Evolutionary conservation across 2,113 vertebrate genomes (phyloP).

Genomic region (Podocnemis expansa): DNA sequence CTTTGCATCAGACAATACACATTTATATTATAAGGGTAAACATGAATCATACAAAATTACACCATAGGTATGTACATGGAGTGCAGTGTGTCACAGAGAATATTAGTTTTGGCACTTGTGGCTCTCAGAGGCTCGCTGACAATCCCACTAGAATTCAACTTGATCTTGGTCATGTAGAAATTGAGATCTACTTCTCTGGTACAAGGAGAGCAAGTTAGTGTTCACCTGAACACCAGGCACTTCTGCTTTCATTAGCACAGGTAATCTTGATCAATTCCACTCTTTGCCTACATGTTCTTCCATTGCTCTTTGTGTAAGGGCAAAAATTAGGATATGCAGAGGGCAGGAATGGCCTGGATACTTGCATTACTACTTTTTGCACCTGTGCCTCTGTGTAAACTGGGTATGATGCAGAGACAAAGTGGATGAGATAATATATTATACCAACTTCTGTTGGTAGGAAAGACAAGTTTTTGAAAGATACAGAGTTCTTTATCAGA

Average conservation of each 20-base stretch:
- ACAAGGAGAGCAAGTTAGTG: background rate
- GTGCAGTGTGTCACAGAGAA: too few species aligned
- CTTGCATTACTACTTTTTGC: background rate
- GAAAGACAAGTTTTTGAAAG: background rate
- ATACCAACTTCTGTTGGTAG: background rate
- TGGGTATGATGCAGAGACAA: background rate
- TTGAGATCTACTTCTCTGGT: background rate
- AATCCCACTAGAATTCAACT: background rate
- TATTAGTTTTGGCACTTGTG: too few species aligned
- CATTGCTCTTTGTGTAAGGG: slow-evolving; percentile 10
- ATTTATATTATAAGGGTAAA: too few species aligned
- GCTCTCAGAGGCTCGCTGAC: background rate
- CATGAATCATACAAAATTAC: too few species aligned
- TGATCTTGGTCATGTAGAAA: background rate
- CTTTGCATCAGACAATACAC: too few species aligned
- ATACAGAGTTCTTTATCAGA: background rate
- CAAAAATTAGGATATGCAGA: background rate
- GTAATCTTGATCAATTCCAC: background rate
- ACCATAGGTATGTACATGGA: too few species aligned
- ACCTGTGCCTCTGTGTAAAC: background rate
- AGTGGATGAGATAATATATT: background rate
- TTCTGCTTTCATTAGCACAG: background rate
- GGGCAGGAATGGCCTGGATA: background rate
- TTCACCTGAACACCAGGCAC: background rate
- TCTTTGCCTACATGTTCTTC: background rate